Conservation (phyloP, 2,797 vertebrate genomes). For the Pempheris klunzingeri region DNA sequence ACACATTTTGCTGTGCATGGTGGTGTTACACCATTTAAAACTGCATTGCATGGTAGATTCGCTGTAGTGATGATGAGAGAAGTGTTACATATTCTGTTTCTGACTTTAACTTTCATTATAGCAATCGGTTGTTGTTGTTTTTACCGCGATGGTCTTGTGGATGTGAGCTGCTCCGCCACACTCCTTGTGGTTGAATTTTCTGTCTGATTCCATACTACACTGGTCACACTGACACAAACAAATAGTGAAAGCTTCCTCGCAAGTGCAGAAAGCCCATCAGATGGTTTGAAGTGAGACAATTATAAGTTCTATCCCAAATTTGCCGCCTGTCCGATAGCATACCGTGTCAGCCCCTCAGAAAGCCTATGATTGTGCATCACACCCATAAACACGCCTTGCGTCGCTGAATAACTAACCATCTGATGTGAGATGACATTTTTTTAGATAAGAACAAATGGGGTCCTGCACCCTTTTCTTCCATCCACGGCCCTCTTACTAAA, state of each 20-base stretch:
- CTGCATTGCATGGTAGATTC: too few relatives aligned
- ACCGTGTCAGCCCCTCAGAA: constrained; percentile 48
- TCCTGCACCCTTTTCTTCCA: constrained; percentile 46
- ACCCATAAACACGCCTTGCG: constrained; percentile 67
- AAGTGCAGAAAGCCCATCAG: constrained; percentile 71
- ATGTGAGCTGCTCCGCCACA: constrained; percentile 8
- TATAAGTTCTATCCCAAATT: constrained; percentile 75
- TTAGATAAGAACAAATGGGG: constrained; percentile 83
- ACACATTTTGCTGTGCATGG: not conserved
- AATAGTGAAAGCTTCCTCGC: constrained; percentile 71
- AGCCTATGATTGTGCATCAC: constrained; percentile 47
- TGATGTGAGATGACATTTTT: constrained; percentile 86
- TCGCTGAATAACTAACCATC: constrained; percentile 84
- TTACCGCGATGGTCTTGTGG: not conserved
- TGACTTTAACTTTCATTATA: not conserved
- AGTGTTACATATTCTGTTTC: too few relatives aligned
- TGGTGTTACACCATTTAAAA: too few relatives aligned
- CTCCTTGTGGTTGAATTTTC: constrained; percentile 19
- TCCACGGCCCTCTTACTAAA: constrained; percentile 63
- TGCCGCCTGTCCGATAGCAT: constrained; percentile 80
- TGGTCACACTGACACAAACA: constrained; percentile 78
- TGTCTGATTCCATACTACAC: constrained; percentile 45
- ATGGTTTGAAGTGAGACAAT: constrained; percentile 72
- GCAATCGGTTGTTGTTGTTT: constrained; percentile 10
- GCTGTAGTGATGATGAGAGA: too few relatives aligned